Evolutionary conservation across 2,797 vertebrate genomes (phyloP).

Genomic region (Chaetophractus vellerosus): DNA sequence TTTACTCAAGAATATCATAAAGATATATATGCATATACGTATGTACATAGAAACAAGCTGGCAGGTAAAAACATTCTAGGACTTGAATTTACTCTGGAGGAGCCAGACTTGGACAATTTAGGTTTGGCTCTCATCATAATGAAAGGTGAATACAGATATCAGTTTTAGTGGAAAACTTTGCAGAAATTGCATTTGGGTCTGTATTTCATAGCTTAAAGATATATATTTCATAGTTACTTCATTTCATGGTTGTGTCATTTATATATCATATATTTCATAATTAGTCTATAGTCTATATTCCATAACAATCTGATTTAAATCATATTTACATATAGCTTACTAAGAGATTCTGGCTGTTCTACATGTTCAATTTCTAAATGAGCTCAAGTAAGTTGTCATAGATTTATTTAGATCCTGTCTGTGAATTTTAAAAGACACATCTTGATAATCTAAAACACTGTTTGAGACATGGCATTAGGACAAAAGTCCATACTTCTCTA

Average conservation of each 20-base stretch:
- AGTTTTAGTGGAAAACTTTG: conserved; percentile 1
- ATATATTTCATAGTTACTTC: too few relatives aligned
- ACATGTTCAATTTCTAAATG: conserved; percentile 2
- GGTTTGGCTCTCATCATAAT: not conserved
- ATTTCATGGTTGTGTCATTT: too few relatives aligned
- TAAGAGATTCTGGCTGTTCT: not conserved
- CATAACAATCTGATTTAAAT: not conserved
- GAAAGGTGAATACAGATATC: not conserved
- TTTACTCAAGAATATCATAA: not conserved
- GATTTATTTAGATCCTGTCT: conserved; percentile 54
- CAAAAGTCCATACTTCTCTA: conserved; percentile 3
- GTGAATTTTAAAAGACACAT: conserved; percentile 62
- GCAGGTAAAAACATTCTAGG: not conserved
- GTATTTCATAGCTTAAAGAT: not conserved
- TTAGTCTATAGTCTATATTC: not conserved
- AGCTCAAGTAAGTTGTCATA: not conserved
- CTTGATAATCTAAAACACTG: not conserved
- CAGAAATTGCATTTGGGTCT: not conserved
- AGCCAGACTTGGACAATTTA: not conserved
- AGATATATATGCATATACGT: not conserved
- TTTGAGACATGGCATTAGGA: conserved; percentile 13
- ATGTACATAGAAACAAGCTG: not conserved
- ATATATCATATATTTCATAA: too few relatives aligned
- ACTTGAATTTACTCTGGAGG: not conserved
- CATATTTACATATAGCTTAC: not conserved